Conservation (phyloP, 2,797 vertebrate genomes). For the Margarornis squamiger region DNA sequence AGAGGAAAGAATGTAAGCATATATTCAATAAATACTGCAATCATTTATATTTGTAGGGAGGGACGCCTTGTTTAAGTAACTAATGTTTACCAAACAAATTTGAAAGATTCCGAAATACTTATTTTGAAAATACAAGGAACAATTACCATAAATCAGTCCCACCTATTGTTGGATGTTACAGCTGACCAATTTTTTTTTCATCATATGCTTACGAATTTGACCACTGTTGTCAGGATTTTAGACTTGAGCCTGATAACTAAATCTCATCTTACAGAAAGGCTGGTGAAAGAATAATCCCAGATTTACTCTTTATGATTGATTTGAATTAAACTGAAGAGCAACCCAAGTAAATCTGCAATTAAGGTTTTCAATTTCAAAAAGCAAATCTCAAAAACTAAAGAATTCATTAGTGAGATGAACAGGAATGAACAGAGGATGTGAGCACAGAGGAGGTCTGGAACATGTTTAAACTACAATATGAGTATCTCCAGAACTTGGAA, state of each 20-base stretch:
- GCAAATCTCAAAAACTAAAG: slow-evolving; percentile 19
- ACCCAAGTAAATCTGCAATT: slow-evolving; percentile 27
- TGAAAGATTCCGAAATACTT: background rate
- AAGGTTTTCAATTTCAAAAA: slow-evolving; percentile 54
- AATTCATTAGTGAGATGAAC: slow-evolving; percentile 25
- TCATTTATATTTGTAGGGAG: background rate
- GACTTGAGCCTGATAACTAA: background rate
- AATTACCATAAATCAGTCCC: background rate
- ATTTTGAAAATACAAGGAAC: background rate
- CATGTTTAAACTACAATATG: slow-evolving; percentile 23
- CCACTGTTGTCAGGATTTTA: background rate
- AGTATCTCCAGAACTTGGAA: slow-evolving; percentile 35
- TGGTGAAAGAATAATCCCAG: slow-evolving; percentile 41
- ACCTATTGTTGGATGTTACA: background rate
- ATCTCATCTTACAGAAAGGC: background rate
- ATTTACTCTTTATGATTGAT: slow-evolving; percentile 30
- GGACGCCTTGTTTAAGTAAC: background rate
- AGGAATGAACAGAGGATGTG: background rate
- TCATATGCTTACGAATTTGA: background rate
- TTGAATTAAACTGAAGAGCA: slow-evolving; percentile 9
- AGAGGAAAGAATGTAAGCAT: background rate
- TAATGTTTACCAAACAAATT: background rate
- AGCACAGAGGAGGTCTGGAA: slow-evolving; percentile 45
- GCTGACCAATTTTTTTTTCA: background rate
- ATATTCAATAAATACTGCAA: background rate